These are phyloP conservation scores for Onychorhynchus coronatus DNA, from an alignment of 2,113 vertebrate genomes.

Conservation along the genomic window DNA sequence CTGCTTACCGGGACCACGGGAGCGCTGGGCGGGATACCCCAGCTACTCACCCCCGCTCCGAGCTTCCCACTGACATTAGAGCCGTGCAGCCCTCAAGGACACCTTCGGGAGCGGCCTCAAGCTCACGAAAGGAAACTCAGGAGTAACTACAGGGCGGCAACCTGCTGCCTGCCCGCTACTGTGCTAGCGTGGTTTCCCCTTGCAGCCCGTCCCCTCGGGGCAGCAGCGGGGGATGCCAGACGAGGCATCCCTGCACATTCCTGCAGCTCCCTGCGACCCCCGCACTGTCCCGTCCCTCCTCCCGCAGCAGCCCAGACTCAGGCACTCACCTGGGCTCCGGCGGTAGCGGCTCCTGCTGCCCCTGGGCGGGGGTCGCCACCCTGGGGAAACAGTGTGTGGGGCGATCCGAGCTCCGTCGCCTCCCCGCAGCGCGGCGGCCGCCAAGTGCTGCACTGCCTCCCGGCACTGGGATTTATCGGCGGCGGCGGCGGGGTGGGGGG, in stretches of 20 bases:
- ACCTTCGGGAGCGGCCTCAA: background rate
- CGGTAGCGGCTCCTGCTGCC: background rate
- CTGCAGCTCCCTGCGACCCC: background rate
- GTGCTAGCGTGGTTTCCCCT: background rate
- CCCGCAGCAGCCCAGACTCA: background rate
- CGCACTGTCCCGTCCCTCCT: background rate
- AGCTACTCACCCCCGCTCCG: background rate
- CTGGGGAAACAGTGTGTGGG: background rate
- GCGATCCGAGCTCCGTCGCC: background rate
- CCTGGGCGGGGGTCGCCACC: background rate
- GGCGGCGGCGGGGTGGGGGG: background rate
- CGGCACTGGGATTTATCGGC: background rate
- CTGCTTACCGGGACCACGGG: background rate
- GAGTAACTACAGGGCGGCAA: background rate
- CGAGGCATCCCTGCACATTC: background rate
- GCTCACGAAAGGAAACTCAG: background rate
- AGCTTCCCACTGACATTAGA: background rate
- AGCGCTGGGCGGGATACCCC: background rate
- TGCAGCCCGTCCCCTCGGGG: background rate
- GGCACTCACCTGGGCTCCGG: constrained; percentile 19
- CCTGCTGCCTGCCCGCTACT: background rate
- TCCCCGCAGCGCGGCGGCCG: background rate
- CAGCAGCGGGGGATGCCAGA: background rate
- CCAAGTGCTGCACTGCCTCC: background rate
- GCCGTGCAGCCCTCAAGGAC: background rate